Base-by-base conservation (phyloP, 1,140 invertebrate species). In the Panonychus citri region DNA sequence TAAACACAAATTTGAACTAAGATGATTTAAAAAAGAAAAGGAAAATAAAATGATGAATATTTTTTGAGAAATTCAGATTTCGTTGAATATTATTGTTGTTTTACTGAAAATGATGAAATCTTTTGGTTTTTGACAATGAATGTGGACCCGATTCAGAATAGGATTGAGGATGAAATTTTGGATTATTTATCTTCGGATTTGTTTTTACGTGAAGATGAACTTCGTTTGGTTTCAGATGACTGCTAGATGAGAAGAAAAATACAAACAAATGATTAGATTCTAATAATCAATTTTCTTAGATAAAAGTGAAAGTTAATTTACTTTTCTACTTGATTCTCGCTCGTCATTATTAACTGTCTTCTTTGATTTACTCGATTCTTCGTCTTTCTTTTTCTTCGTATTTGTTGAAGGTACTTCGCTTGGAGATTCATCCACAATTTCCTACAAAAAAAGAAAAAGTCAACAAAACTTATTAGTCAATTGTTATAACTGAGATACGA, bases 151-250 rank as follows among this genome's bases (percentile, higher is more conserved):
- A 34, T 7, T 34, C 5, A 34, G 27, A 26, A 12, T 17, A 15
- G 10, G 49, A 27, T 51, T 51, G 26, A 26, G 15, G 17, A 51
- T 27, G 17, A 30, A 24, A 46, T 1, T 17, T 26, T 13, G 24
- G 3, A 51, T 51, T 27, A 51, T 51, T 51, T 51, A 27, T 51
- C 49, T 51, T 51, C 49, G 3, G 49, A 28, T n/a, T 51, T 51
- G 28, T 51, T 51, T 24, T 24, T 3, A 27, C 49, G 49, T 13
- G 49, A 51, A n/a, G 49, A 51, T 17, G 49, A 26, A 27, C 28
- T 51, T 27, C 49, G 8, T 51, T 51, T 51, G 8, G 17, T 30
- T 21, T 51, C 49, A 12, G 49, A 25, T 27, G 49, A 28, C 25
- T 51, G 17, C n/a, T n/a, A 3, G 24, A 3, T 49, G 1, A 51